Base-by-base conservation (phyloP, 2,797 vertebrate genomes). In the Oophaga sylvatica region DNA sequence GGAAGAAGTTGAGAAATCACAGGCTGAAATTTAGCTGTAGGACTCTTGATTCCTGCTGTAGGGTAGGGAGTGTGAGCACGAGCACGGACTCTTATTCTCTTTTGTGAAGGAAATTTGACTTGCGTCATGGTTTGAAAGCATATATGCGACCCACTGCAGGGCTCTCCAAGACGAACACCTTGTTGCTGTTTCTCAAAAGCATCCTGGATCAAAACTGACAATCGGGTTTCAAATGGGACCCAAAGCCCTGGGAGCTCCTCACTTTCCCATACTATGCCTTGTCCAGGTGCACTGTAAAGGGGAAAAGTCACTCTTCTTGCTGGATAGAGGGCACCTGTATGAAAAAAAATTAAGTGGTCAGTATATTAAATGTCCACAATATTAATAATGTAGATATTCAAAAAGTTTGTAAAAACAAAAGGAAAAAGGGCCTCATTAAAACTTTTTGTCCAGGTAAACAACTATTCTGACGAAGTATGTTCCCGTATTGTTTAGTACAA, bases 211-310 rank as follows among this genome's bases (percentile, higher is more conserved):
- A 97, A 94, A 86, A 99, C 97, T 90, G 96, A 95, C 90, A 98
- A 97, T 4, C 97, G 97, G 94, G 97, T 97, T 94, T 98, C 97
- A 0, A 98, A 99, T 10, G 97, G 94, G 0, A 96, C 97, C 98
- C 98, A 99, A 0, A 96, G 95, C 0, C 97, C 97, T 0, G 94
- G 93, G 90, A 97, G 96, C 0, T 96, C 97, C 90, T 99, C 97
- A 97, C 97, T 98, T 91, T 99, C 98, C 98, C 98, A 99, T 85
- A 97, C 95, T 73, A 97, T 96, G 41, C 98, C 97, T 90, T 97
- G 96, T 80, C 96, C 97, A 0, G 97, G 97, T 0, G 97, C 98
- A 0, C 97, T 97, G 0, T 94, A 91, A 0, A 97, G 96, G 76
- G 98, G 96, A 0, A 98, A 99, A 92, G 97, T 98, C 91, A 95